These are phyloP conservation scores for Rhipidura dahli DNA, from an alignment of 2,113 vertebrate genomes.

Conservation along the genomic window DNA sequence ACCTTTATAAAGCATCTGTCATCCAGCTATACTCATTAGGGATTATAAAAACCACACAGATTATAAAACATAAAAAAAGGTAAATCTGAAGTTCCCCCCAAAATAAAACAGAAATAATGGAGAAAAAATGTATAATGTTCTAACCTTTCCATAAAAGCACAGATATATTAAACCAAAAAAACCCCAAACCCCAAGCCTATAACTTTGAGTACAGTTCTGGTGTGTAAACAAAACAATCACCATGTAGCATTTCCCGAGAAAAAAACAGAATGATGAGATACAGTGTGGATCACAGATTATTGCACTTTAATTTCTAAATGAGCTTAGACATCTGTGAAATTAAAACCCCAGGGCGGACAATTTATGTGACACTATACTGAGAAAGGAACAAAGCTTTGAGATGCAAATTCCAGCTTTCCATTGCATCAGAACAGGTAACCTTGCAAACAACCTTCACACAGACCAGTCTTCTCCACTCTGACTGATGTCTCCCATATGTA, in stretches of 20 bases:
- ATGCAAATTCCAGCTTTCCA: slow-evolving; percentile 72
- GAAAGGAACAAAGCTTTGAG: slow-evolving; percentile 75
- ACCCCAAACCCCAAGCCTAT: neutral
- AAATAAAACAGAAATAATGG: neutral
- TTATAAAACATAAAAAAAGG: neutral
- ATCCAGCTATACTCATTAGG: neutral
- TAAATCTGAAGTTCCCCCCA: neutral
- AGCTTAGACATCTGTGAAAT: slow-evolving; percentile 78
- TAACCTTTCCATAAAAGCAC: neutral
- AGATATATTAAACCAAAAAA: neutral
- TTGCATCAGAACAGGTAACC: slow-evolving; percentile 67
- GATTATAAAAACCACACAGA: neutral
- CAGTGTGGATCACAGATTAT: slow-evolving; percentile 61
- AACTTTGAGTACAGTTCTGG: neutral
- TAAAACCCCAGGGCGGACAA: slow-evolving; percentile 68
- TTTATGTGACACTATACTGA: slow-evolving; percentile 68
- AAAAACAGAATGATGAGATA: slow-evolving; percentile 41
- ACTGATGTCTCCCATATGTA: slow-evolving; percentile 73
- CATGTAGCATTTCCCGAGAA: neutral
- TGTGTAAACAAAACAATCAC: slow-evolving; percentile 49
- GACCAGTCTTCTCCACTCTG: slow-evolving; percentile 48
- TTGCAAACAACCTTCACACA: slow-evolving; percentile 74
- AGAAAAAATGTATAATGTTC: neutral
- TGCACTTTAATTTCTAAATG: slow-evolving; percentile 77
- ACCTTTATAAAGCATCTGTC: slow-evolving; percentile 17